A percentile compares a stretch with the other conserved stretches of the same genome.
phyloP scores from a whole-genome alignment of 1,140 invertebrate species.

The Brachionus paranguensis region DNA sequence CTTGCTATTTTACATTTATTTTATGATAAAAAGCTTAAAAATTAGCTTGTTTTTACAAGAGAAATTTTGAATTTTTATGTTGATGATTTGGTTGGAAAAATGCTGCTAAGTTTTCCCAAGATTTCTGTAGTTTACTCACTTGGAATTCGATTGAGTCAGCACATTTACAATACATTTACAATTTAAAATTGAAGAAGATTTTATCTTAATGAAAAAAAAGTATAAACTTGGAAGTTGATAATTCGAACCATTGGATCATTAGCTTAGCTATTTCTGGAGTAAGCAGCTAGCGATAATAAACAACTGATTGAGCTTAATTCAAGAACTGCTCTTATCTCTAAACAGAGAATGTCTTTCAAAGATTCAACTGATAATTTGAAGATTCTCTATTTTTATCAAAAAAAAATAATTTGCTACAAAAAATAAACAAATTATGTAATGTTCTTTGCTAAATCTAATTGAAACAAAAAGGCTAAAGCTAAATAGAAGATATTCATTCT shows the following conservation, averaged over 20 bases:
- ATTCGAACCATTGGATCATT: not conserved
- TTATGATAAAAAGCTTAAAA: too few species aligned
- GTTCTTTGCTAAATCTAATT: not conserved
- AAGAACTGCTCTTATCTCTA: not conserved
- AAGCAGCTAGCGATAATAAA: not conserved
- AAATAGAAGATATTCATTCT: conserved; percentile 17
- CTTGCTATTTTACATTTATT: too few species aligned
- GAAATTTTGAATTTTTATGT: too few species aligned
- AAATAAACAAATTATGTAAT: conserved; percentile 26
- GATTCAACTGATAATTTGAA: not conserved
- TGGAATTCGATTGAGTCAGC: too few species aligned
- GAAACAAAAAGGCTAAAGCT: not conserved
- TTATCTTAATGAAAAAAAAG: too few species aligned
- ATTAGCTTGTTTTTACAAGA: too few species aligned
- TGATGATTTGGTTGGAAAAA: too few species aligned
- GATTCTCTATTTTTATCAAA: not conserved
- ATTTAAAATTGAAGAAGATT: too few species aligned
- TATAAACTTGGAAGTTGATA: not conserved
- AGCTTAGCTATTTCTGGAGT: not conserved
- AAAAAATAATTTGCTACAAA: not conserved
- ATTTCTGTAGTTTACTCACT: too few species aligned
- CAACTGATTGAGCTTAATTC: not conserved
- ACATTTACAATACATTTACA: too few species aligned
- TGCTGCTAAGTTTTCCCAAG: too few species aligned
- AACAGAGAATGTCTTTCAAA: not conserved